Evolutionary conservation across 2,888 invertebrate species (phyloP).

Genomic region (Pseudococcus viburni): DNA sequence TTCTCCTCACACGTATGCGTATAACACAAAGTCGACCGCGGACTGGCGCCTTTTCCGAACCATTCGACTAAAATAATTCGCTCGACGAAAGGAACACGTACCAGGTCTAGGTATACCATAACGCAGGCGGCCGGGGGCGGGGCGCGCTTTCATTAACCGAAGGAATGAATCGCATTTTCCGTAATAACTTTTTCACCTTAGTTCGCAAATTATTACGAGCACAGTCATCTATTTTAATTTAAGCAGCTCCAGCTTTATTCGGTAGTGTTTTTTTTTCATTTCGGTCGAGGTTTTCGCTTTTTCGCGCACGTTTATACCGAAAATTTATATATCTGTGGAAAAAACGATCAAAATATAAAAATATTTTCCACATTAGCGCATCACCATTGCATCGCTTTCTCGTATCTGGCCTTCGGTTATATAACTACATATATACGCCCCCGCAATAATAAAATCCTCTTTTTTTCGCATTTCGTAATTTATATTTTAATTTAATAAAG

Average conservation of each 20-base stretch:
- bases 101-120: background rate
- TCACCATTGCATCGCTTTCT: too few relatives aligned
- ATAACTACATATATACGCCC: too few relatives aligned
- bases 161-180: conserved; percentile 47
- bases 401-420: too few relatives aligned
- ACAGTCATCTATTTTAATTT: conserved; percentile 50
- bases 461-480: too few relatives aligned
- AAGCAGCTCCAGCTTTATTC: conserved; percentile 33
- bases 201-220: conserved; percentile 47
- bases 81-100: conserved; percentile 33
- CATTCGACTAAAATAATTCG: conserved; percentile 43
- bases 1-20: too few relatives aligned
- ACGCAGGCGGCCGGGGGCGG: background rate
- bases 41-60: conserved; percentile 2
- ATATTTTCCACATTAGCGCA: background rate
- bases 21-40: background rate
- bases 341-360: conserved; percentile 45
- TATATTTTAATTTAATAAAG: too few relatives aligned
- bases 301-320: background rate
- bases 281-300: conserved; percentile 3
- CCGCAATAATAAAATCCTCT: too few relatives aligned
- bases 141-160: conserved; percentile 37
- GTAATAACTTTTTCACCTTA: conserved; percentile 53
- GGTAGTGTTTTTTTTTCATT: conserved; percentile 6
- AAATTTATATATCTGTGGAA: conserved; percentile 18